Base-by-base conservation (phyloP, 1,140 invertebrate genomes). In the Dufourea novaeangliae region DNA sequence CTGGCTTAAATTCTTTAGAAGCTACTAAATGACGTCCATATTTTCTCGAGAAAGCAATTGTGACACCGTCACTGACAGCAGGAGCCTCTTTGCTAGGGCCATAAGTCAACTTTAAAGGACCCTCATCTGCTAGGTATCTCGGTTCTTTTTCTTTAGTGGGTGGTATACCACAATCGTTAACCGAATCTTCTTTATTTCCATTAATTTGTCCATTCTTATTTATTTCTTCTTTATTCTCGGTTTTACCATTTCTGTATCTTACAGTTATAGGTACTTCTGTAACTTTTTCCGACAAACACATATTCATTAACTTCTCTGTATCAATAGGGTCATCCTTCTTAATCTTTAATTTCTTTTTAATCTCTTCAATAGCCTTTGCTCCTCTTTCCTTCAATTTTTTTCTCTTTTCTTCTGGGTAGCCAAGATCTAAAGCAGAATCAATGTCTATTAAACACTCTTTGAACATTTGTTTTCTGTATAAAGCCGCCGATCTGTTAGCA, bases 1-100 rank as follows among this genome's bases (percentile, higher is more conserved):
- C 97, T 27, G 95, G 94, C 80, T 93, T 91, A 70, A 97, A 94
- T 86, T 95, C 93, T 75, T 93, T 93, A 20, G 93, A 94, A 0
- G 96, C 95, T 68, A 95, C 87, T 39, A 97, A 93, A 86, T 95
- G 94, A 69, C 96, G 92, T 1, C 96, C 96, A 86, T 94, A 94
- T 78, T 94, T 93, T 82, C 94, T 82, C 12, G 89, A 93, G 70
- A 93, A 94, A 22, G 92, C 85, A 56, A 97, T 94, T 87, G 92
- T 90, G 20, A 97, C 79, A 72, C 94, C 94, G 54, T 93, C 91
- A 59, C 94, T 94, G 6, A 94, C 94, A 82, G 93, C 92, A 25
- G 94, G 91, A 81, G 94, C 93, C 88, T 94, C 93, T 7, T 91
- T 79, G 81, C 94, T 91, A 0, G 88, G 81, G n/a, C 90, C 90